Percentiles rank a stretch among this genome's conserved stretches.
Conservation (phyloP, 2,888 invertebrate species). For the Belgica antarctica region DNA sequence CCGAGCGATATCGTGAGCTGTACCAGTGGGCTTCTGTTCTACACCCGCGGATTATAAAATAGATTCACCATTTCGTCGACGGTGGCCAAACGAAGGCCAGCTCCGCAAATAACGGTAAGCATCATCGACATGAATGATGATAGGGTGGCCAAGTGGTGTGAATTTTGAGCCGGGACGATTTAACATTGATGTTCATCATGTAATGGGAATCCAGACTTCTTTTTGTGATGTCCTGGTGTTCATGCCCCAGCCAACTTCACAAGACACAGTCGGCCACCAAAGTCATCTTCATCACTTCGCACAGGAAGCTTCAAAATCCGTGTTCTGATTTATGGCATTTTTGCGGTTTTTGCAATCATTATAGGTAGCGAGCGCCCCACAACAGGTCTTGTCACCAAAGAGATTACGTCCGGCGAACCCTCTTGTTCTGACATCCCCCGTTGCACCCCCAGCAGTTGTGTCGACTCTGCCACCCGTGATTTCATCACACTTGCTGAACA, state of each 20-base stretch:
- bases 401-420: constrained; percentile 55
- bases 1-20: background rate
- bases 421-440: constrained; percentile 45
- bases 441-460: constrained; percentile 31
- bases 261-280: no score
- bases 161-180: no score
- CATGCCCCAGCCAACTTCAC: no score
- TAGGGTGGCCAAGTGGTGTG: no score
- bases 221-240: no score
- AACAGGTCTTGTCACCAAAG: constrained; percentile 56
- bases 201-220: background rate
- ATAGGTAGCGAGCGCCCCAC: constrained; percentile 54
- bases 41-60: constrained; percentile 41
- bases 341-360: background rate
- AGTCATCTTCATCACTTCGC: no score
- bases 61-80: constrained; percentile 57
- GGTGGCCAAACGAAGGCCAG: constrained; percentile 56
- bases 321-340: background rate
- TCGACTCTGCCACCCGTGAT: constrained; percentile 43
- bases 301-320: background rate
- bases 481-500: constrained; percentile 31
- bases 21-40: constrained; percentile 35
- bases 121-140: no score
- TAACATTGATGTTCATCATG: no score
- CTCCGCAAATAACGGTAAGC: constrained; percentile 44